Conservation (phyloP, 2,113 vertebrate species). For the Carettochelys insculpta region DNA sequence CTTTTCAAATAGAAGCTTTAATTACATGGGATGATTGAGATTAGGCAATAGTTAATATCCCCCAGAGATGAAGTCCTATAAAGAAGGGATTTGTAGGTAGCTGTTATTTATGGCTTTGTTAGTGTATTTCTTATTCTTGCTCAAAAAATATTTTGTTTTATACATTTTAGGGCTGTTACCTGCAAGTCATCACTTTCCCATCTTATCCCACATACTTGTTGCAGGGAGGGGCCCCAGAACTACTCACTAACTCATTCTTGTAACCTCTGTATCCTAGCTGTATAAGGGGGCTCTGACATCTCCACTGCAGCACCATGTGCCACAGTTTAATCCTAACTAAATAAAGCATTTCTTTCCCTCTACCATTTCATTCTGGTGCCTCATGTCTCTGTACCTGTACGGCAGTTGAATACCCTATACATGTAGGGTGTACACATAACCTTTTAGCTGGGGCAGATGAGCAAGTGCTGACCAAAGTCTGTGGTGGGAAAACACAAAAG, state of each 20-base stretch:
- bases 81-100: not conserved
- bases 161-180: not conserved
- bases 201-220: not conserved
- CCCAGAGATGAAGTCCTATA: not conserved
- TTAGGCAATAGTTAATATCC: not conserved
- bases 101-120: not conserved
- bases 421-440: fast-evolving
- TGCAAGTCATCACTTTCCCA: conserved; percentile 17
- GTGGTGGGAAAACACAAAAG: not conserved
- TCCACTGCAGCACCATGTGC: conserved; percentile 20
- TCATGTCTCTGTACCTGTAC: not conserved
- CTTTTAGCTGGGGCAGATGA: not conserved
- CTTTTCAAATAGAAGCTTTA: not conserved
- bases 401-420: not conserved
- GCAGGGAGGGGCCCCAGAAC: not conserved
- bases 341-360: conserved; percentile 32
- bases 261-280: not conserved
- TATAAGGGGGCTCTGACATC: conserved; percentile 15
- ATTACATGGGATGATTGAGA: not conserved
- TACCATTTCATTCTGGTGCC: conserved; percentile 14
- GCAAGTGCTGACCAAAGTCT: not conserved
- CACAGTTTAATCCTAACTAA: conserved; percentile 34
- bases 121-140: not conserved
- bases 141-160: not conserved
- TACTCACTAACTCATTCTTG: not conserved